phyloP scores from a whole-genome alignment of 2,888 invertebrate species.

The Drosophila borborema region DNA sequence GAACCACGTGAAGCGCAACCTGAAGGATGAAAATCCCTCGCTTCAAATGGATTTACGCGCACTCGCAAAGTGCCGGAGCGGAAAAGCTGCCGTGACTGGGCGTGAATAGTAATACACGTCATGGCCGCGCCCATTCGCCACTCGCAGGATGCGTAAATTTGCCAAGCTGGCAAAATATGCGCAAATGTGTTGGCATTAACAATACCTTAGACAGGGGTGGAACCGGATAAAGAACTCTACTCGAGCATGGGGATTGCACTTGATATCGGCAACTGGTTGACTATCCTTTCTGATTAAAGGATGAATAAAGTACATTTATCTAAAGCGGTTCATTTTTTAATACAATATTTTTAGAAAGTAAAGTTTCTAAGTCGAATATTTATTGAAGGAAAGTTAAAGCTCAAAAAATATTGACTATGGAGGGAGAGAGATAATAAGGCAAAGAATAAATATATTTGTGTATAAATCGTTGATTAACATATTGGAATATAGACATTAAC shows the following conservation, averaged over 20 bases:
- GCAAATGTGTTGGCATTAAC: slow-evolving; percentile 65
- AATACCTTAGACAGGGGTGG: slow-evolving; percentile 34
- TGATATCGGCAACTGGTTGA: too few relatives aligned
- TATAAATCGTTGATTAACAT: too few relatives aligned
- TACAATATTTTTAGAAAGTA: not conserved
- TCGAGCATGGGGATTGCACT: not conserved
- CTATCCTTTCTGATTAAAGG: too few relatives aligned
- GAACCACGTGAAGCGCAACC: slow-evolving; percentile 52
- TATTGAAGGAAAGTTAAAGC: not conserved
- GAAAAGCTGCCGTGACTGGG: slow-evolving; percentile 42
- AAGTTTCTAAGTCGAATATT: not conserved
- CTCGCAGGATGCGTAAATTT: slow-evolving; percentile 60
- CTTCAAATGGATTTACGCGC: slow-evolving; percentile 63
- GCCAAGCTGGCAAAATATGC: slow-evolving; percentile 59
- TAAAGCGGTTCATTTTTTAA: too few relatives aligned
- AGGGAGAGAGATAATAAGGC: too few relatives aligned
- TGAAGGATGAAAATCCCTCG: slow-evolving; percentile 68
- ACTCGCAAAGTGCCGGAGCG: slow-evolving; percentile 54
- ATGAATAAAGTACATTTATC: too few relatives aligned
- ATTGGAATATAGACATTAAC: too few relatives aligned
- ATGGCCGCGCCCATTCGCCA: not conserved
- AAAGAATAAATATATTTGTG: not conserved
- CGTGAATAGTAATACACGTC: slow-evolving; percentile 8
- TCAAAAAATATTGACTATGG: too few relatives aligned
- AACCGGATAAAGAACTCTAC: slow-evolving; percentile 31